Evolutionary conservation across 2,888 invertebrate genomes (phyloP), one percentile per base, ranked within the genome.

Genomic region (Dinocampus coccinellae): DNA sequence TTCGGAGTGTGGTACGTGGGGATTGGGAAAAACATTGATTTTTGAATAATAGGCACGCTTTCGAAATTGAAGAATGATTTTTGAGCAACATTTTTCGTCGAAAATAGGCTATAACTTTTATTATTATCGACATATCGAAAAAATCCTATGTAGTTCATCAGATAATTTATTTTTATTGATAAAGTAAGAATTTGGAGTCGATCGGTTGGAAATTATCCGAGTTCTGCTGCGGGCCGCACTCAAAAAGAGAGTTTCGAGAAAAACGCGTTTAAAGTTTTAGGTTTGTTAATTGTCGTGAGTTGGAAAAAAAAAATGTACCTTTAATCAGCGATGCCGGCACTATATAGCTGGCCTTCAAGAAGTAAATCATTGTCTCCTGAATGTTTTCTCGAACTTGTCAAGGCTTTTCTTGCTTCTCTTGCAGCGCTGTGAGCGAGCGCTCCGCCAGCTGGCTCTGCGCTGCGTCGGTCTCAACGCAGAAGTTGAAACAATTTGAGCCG

Each of bases 241-340:
- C 3, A 29, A 29, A 29, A 29, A 29, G 3, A 3, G 29, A 3
- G 29, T 29, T 29, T 29, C 29, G 61, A 69, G 69, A 72, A 55
- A 72, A 47, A 63, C 63, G 55, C 69, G 69, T 57, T 55, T 13
- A 10, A 39, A 39, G 39, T 70, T 70, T 34, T 52, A 53, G 53
- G 52, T 63, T 29, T 47, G 26, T 63, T 47, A 42, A 29, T 47
- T 52, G 66, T 57, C 39, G 22, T 55, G 55, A 34, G 52, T 13
- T 62, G 62, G 36, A 36, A 36, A 47, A 69, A 63, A 26, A 61
- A 29, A 6, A 6, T 11, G 3, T 42, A 42, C 42, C 11, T 2
- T 73, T 65, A 74, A 69, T 74, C 72, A 39, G 73, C 71, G 70
- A 76, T 76, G 63, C 75, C 74, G 69, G 76, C 68, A 68, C 72